phyloP scores from a whole-genome alignment of 1,140 invertebrate genomes.

The Caenorhabditis remanei region DNA sequence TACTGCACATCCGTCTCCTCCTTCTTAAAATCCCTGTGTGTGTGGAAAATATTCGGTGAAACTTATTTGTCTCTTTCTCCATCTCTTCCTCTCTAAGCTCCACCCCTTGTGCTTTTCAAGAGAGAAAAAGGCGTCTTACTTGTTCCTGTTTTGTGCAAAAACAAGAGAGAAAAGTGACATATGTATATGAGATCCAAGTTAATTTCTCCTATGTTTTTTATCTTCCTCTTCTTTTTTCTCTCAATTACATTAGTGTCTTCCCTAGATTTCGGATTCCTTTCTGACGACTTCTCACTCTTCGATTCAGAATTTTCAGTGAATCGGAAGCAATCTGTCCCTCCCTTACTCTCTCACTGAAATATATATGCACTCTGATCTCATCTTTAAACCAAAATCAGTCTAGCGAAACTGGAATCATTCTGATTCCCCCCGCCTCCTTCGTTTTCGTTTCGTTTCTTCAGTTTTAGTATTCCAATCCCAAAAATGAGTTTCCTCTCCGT shows the following conservation, averaged over 20 bases:
- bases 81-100: too few species aligned
- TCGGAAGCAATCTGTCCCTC: not conserved
- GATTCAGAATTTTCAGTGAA: conserved; percentile 10
- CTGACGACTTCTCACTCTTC: not conserved
- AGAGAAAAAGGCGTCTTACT: too few species aligned
- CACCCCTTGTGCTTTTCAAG: too few species aligned
- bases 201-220: not conserved
- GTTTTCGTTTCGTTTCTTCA: not conserved
- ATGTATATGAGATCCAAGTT: conserved; percentile 3
- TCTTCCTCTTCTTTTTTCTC: not conserved
- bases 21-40: not conserved
- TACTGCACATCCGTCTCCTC: not conserved
- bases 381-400: conserved; percentile 15
- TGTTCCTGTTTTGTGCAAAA: too few species aligned
- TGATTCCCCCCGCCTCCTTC: not conserved
- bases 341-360: too few species aligned
- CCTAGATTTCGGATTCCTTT: too few species aligned
- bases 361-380: conserved; percentile 33
- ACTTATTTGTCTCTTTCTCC: not conserved
- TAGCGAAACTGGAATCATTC: not conserved
- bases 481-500: not conserved
- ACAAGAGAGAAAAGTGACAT: conserved; percentile 12
- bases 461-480: conserved; percentile 3
- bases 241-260: too few species aligned
- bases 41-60: not conserved